Conservation (phyloP, 2,797 vertebrate species). For the Prionace glauca region DNA sequence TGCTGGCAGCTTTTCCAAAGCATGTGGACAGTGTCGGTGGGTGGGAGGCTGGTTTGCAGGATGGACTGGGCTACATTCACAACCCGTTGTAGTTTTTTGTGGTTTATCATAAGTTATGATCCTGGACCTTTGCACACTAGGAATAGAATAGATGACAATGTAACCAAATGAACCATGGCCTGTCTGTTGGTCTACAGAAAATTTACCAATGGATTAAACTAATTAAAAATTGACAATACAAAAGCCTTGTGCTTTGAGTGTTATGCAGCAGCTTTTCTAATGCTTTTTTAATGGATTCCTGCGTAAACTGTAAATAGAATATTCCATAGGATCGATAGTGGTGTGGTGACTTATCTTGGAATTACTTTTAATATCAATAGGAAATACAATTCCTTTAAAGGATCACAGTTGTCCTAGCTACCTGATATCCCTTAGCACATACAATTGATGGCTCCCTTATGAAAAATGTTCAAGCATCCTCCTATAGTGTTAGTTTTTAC, state of each 20-base stretch:
- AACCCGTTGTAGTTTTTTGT: too few relatives aligned
- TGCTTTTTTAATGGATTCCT: background rate
- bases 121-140: background rate
- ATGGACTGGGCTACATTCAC: too few relatives aligned
- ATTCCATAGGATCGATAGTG: background rate
- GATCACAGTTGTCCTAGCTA: background rate
- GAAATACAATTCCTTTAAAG: constrained; percentile 15
- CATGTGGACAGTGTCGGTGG: too few relatives aligned
- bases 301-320: background rate
- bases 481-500: background rate
- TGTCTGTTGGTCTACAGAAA: background rate
- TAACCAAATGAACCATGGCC: background rate
- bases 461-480: background rate
- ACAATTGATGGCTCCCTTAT: constrained; percentile 3
- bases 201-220: background rate
- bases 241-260: background rate
- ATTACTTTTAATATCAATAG: constrained; percentile 27
- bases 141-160: background rate
- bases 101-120: background rate
- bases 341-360: background rate
- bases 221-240: constrained; percentile 11
- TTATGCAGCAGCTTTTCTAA: background rate
- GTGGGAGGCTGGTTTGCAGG: too few relatives aligned
- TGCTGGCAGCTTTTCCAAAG: too few relatives aligned
- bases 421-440: background rate